Conservation (phyloP, 1,140 invertebrate genomes). For the Drosophila neocordata region DNA sequence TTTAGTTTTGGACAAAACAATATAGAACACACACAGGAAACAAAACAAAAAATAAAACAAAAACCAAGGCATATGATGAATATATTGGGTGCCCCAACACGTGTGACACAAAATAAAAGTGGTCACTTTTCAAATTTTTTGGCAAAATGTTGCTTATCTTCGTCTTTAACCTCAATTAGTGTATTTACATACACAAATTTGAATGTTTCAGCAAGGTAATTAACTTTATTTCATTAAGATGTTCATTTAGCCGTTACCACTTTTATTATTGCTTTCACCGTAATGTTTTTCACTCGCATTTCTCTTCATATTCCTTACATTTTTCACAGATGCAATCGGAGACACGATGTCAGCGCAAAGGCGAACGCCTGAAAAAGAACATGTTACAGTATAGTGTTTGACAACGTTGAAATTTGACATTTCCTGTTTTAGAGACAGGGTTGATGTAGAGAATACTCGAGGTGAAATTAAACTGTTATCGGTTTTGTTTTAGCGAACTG, state of each 20-base stretch:
- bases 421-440: constrained; percentile 61
- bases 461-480: neutral
- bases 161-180: constrained; percentile 71
- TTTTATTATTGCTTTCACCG: constrained; percentile 27
- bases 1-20: constrained; percentile 50
- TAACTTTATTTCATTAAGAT: constrained; percentile 36
- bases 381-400: constrained; percentile 72
- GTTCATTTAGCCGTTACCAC: constrained; percentile 10
- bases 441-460: constrained; percentile 4
- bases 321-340: constrained; percentile 77
- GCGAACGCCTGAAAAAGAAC: constrained; percentile 83
- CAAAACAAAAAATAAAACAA: constrained; percentile 26
- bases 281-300: constrained; percentile 44
- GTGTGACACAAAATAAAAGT: constrained; percentile 46
- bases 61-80: constrained; percentile 10
- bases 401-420: constrained; percentile 47
- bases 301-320: constrained; percentile 68
- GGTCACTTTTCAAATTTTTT: constrained; percentile 1
- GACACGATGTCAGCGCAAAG: constrained; percentile 81
- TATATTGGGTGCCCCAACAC: constrained; percentile 54
- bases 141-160: neutral
- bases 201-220: constrained; percentile 9
- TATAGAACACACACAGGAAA: neutral
- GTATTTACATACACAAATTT: constrained; percentile 16
- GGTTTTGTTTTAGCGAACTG: neutral